Evolutionary conservation across 92 coral and sea anemone species (phyloP).

Genomic region (Epizoanthus stellaris): DNA sequence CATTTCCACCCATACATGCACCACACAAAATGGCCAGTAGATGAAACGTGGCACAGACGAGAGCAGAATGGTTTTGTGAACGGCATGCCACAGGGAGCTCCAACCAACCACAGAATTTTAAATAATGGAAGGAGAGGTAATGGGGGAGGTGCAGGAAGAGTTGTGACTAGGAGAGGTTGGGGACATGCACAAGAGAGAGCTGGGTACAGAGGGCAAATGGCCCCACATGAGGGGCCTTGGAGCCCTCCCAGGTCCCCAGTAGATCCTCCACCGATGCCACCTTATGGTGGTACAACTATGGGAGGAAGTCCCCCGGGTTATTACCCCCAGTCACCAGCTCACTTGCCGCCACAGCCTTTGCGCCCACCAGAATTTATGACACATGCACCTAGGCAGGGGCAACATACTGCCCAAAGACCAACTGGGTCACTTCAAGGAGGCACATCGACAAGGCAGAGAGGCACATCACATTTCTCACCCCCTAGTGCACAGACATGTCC

Average conservation of each 20-base stretch:
- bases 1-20: constrained; percentile 13
- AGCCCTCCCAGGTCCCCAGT: constrained; percentile 16
- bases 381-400: constrained; percentile 15
- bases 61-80: constrained; percentile 22
- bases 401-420: background rate
- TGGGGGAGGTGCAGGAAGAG: background rate
- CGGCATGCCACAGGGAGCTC: background rate
- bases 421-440: constrained; percentile 2
- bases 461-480: constrained; percentile 8
- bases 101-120: constrained; percentile 6
- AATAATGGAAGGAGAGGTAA: constrained; percentile 29
- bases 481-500: constrained; percentile 14
- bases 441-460: constrained; percentile 1
- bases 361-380: constrained; percentile 9
- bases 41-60: background rate
- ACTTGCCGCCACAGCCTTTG: background rate
- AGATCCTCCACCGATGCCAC: background rate
- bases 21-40: background rate
- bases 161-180: constrained; percentile 23
- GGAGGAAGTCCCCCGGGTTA: constrained; percentile 21
- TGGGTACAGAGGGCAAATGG: constrained; percentile 29
- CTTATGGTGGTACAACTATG: background rate
- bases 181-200: constrained; percentile 6
- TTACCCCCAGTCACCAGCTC: background rate
- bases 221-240: constrained; percentile 13